A percentile compares a stretch with the other conserved stretches of the same genome.
phyloP scores from a whole-genome alignment of 2,888 invertebrate species.

The Eristalinus aeneus region DNA sequence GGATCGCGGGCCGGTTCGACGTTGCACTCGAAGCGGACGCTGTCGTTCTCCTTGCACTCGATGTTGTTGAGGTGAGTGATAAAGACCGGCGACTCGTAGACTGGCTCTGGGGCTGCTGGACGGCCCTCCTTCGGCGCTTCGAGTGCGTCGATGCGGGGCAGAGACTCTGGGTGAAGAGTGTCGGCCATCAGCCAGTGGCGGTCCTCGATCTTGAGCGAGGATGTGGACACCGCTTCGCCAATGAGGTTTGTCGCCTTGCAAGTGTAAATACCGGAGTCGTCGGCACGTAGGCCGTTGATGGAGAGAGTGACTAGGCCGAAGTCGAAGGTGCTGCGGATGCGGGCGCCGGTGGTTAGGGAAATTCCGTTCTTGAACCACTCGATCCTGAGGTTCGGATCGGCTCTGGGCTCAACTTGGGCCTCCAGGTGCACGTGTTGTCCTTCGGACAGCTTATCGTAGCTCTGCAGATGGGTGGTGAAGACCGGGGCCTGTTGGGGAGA shows the following conservation, averaged over 20 bases:
- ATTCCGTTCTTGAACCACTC: constrained; percentile 97
- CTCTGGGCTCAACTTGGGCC: constrained; percentile 94
- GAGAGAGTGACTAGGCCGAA: constrained; percentile 97
- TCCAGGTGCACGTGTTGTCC: constrained; percentile 93
- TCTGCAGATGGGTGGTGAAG: constrained; percentile 95
- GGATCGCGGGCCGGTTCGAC: constrained; percentile 96
- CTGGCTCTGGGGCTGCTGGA: constrained; percentile 87
- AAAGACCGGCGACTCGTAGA: constrained; percentile 92
- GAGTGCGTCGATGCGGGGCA: constrained; percentile 91
- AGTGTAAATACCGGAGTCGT: constrained; percentile 97
- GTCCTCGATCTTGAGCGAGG: constrained; percentile 93
- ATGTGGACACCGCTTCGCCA: constrained; percentile 96
- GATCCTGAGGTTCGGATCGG: constrained; percentile 92
- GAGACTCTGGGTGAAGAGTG: constrained; percentile 93
- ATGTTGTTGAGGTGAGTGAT: constrained; percentile 95
- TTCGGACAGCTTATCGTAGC: constrained; percentile 91
- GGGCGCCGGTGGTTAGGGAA: constrained; percentile 91
- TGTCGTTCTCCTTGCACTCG: constrained; percentile 92
- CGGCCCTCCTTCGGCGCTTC: constrained; percentile 89
- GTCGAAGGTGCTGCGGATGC: constrained; percentile 96
- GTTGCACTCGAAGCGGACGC: constrained; percentile 94
- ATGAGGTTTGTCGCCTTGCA: constrained; percentile 96
- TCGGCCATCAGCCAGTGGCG: constrained; percentile 93
- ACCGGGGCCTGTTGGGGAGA: constrained; percentile 95
- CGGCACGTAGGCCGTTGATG: constrained; percentile 91